Conservation (phyloP, 37 sponge, comb jelly and placozoan genomes). For the Spongilla lacustris region DNA sequence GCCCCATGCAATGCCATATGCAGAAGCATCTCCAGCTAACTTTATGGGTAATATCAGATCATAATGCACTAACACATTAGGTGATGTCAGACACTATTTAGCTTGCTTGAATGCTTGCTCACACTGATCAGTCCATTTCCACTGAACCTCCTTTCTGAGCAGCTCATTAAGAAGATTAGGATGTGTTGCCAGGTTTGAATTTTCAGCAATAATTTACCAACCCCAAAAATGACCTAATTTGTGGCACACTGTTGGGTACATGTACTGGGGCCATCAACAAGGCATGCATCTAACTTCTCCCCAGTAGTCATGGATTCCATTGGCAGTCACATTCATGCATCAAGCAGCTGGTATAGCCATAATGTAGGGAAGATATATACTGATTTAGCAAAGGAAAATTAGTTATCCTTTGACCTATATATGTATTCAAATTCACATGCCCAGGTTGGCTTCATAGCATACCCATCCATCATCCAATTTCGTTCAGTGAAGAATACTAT, state of each 20-base stretch:
- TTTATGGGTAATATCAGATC: neutral
- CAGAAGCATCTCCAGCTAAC: slow-evolving; percentile 25
- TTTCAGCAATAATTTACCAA: slow-evolving; percentile 34
- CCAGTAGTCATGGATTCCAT: no score
- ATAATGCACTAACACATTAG: slow-evolving; percentile 30
- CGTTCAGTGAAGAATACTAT: neutral
- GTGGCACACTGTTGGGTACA: slow-evolving; percentile 33
- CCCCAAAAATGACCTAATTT: slow-evolving; percentile 47
- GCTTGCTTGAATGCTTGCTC: slow-evolving; percentile 13
- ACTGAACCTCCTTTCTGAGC: slow-evolving; percentile 4
- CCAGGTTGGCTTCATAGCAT: neutral
- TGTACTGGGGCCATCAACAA: slow-evolving; percentile 26
- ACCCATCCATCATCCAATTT: neutral
- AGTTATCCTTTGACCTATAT: neutral
- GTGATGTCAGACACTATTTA: slow-evolving; percentile 14
- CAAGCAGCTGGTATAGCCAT: neutral
- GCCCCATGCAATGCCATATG: slow-evolving; percentile 40
- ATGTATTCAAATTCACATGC: neutral
- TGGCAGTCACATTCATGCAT: neutral
- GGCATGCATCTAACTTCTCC: neutral
- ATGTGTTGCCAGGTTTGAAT: slow-evolving; percentile 34
- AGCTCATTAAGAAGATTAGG: slow-evolving; percentile 16
- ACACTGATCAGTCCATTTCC: slow-evolving; percentile 23
- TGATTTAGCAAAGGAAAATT: neutral
- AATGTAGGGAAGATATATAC: neutral